A percentile compares a stretch with the other conserved stretches of the same genome.
phyloP scores from a whole-genome alignment of 2,888 invertebrate species.

The Pandemis cinnamomeana region DNA sequence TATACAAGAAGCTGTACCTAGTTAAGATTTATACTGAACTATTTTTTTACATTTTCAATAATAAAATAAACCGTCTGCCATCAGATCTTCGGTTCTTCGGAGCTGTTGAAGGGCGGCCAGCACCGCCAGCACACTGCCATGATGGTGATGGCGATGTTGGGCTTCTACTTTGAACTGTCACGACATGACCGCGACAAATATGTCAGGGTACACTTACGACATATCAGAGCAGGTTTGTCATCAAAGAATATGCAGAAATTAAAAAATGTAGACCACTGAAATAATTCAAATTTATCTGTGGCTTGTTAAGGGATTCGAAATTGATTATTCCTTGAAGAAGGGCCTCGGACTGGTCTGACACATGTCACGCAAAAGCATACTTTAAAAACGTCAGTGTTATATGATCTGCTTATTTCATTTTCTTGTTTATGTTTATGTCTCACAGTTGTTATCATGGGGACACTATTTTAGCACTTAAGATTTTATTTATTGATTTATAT shows the following conservation, averaged over 20 bases:
- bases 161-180: conserved; percentile 77
- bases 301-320: no score
- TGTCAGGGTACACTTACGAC: conserved; percentile 68
- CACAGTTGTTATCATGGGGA: no score
- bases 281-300: no score
- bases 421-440: no score
- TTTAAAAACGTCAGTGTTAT: no score
- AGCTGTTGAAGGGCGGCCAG: conserved; percentile 69
- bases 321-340: no score
- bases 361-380: no score
- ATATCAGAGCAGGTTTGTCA: conserved; percentile 66
- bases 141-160: conserved; percentile 79
- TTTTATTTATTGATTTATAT: not conserved
- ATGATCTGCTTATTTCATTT: no score
- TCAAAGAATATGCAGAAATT: not conserved
- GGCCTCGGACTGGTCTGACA: no score
- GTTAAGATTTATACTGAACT: no score
- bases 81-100: conserved; percentile 70
- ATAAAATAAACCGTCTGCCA: conserved; percentile 27
- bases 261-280: no score
- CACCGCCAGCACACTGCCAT: conserved; percentile 75
- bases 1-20: no score
- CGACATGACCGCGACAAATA: conserved; percentile 71
- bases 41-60: not conserved
- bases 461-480: not conserved